phyloP scores from a whole-genome alignment of 1,140 invertebrate genomes.

The Bombus sibiricus region DNA sequence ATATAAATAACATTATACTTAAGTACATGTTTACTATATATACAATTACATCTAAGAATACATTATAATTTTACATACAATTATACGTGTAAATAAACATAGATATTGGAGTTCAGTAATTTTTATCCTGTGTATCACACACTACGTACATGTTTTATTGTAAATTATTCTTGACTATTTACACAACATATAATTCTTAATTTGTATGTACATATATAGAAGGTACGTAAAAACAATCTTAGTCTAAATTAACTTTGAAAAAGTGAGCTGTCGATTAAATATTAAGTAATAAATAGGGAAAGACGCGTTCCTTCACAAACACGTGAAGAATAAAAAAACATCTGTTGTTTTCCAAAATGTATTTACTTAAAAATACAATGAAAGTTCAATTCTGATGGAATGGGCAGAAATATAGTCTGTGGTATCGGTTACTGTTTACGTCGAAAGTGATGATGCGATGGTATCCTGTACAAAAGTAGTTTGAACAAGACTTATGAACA shows the following conservation, averaged over 20 bases:
- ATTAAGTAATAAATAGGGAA: constrained; percentile 50
- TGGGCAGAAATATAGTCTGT: constrained; percentile 74
- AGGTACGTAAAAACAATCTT: constrained; percentile 19
- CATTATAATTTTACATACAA: constrained; percentile 52
- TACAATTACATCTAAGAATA: constrained; percentile 46
- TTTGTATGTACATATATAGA: constrained; percentile 29
- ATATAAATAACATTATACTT: constrained; percentile 49
- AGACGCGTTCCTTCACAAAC: constrained; percentile 56
- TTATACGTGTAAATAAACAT: constrained; percentile 58
- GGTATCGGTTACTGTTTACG: constrained; percentile 64
- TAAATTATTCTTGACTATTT: constrained; percentile 32
- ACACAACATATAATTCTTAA: constrained; percentile 32
- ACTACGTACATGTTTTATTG: constrained; percentile 40
- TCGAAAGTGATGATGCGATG: constrained; percentile 69
- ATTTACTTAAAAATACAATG: constrained; percentile 78
- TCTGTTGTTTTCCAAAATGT: constrained; percentile 74
- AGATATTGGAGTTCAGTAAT: constrained; percentile 29
- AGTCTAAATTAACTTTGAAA: constrained; percentile 30
- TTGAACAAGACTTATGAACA: constrained; percentile 74
- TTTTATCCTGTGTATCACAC: constrained; percentile 48
- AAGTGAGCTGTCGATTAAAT: constrained; percentile 37
- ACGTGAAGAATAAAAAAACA: constrained; percentile 69
- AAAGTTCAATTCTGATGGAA: constrained; percentile 76
- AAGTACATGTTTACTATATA: constrained; percentile 42
- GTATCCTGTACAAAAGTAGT: constrained; percentile 75